These are phyloP conservation scores for Latrodectus hesperus DNA, from an alignment of 2,888 invertebrate genomes.

Conservation along the genomic window DNA sequence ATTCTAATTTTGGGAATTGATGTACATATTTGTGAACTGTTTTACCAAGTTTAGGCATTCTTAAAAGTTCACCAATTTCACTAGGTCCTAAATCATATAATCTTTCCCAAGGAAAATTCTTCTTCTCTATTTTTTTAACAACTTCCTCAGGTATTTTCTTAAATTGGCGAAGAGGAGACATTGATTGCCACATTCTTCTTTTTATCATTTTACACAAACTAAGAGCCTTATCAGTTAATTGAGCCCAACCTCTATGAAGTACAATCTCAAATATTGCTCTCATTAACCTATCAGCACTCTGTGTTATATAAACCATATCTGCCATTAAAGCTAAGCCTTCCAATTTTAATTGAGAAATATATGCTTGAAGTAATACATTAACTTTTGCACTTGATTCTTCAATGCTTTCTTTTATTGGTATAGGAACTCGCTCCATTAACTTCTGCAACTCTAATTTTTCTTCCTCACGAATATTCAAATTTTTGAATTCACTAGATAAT, in stretches of 20 bases:
- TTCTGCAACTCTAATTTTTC: slow-evolving; percentile 98
- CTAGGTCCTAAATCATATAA: slow-evolving; percentile 97
- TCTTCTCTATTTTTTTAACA: slow-evolving; percentile 98
- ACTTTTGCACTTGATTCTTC: slow-evolving; percentile 98
- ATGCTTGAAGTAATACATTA: slow-evolving; percentile 95
- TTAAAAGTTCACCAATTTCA: slow-evolving; percentile 95
- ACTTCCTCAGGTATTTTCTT: slow-evolving; percentile 97
- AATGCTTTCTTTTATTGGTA: slow-evolving; percentile 98
- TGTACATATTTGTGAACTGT: slow-evolving; percentile 96
- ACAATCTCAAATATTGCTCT: slow-evolving; percentile 99
- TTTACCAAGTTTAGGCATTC: slow-evolving; percentile 93
- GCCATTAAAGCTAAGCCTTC: slow-evolving; percentile 99
- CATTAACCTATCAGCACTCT: slow-evolving; percentile 95
- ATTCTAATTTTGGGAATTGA: slow-evolving; percentile 96
- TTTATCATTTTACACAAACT: slow-evolving; percentile 88
- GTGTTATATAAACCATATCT: slow-evolving; percentile 99
- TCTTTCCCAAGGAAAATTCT: slow-evolving; percentile 81
- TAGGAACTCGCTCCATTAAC: slow-evolving; percentile 95
- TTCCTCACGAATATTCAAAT: slow-evolving; percentile 91
- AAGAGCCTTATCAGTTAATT: slow-evolving; percentile 94
- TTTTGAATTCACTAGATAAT: slow-evolving; percentile 94
- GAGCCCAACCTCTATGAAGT: slow-evolving; percentile 93
- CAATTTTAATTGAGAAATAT: slow-evolving; percentile 97
- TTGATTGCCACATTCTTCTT: slow-evolving; percentile 88
- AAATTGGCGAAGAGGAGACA: slow-evolving; percentile 98